Evolutionary conservation across 2,888 invertebrate genomes (phyloP).

Genomic region (Frankliniella fusca): DNA sequence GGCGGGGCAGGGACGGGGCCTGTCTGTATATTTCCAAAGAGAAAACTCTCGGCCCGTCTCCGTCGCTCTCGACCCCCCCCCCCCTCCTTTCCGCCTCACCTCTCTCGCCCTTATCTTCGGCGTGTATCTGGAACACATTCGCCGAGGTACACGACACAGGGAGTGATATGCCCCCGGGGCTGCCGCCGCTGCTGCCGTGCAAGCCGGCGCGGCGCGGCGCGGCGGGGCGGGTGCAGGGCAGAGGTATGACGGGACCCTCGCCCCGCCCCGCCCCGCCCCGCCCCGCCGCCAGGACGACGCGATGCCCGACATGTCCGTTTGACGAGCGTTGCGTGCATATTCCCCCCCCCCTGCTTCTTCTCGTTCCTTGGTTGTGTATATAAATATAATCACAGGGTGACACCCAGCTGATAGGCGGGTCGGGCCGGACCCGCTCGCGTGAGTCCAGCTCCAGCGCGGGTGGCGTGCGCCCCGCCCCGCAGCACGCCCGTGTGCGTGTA

Average conservation of each 20-base stretch:
- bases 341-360: neutral
- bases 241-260: neutral
- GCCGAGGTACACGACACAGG: constrained; percentile 14
- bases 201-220: neutral
- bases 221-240: neutral
- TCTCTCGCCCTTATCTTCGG: neutral
- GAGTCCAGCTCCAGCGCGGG: neutral
- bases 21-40: constrained; percentile 8
- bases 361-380: neutral
- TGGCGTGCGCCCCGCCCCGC: neutral
- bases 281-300: neutral
- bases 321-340: constrained; percentile 7
- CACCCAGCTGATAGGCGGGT: constrained; percentile 16
- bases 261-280: neutral
- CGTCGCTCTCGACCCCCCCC: neutral
- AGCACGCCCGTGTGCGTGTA: neutral
- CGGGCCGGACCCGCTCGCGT: no score
- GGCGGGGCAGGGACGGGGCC: neutral
- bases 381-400: constrained; percentile 25
- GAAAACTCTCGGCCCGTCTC: neutral
- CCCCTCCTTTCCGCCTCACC: neutral
- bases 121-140: constrained; percentile 15
- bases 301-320: no score
- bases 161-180: constrained; percentile 1
- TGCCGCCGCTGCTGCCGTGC: neutral